Base-by-base conservation (phyloP, 2,888 invertebrate species). In the Acanthosepion lycidas region DNA sequence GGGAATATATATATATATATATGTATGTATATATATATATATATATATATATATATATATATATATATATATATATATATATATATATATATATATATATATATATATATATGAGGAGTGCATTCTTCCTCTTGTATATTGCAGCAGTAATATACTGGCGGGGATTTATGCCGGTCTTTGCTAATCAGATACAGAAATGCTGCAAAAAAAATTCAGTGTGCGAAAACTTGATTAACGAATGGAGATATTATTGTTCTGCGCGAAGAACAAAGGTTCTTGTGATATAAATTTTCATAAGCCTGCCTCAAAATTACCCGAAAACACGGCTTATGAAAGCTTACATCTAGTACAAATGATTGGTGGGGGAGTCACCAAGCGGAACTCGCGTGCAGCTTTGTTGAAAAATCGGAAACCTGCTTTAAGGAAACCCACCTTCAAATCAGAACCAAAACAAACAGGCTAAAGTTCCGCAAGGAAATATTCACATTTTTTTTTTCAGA, bases 51-150 rank as follows among this genome's bases (percentile, higher is more conserved):
- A 12, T 28, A 28, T 78, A 78, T 78, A 78, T 78, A 78, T 78
- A 78, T 78, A 78, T n/a, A 78, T 28, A 78, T 78, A 78, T n/a
- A n/a, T n/a, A 78, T 78, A 78, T 78, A 78, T n/a, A n/a, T n/a
- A 28, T 64, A 28, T 64, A 28, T 64, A 28, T 28, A 28, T 64
- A 12, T 28, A 28, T 64, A n/a, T 78, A n/a, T 78, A 59, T 59
- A 59, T 59, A 59, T 59, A 59, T 59, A 59, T 59, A 59, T 59
- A 59, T 33, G 33, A 15, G 3, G 9, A 55, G 15, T 18, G 15
- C 3, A 4, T 15, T 1, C 3, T 55, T 18, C 18, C 18, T 9
- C 51, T 53, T 15, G 20, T 59, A 59, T 59, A 23, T 59, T 23
- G 5, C 23, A 15, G 1, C 4, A 23, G 20, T 3, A 59, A 6